phyloP scores from a whole-genome alignment of 1,140 invertebrate species.

The Temnothorax nylanderi region DNA sequence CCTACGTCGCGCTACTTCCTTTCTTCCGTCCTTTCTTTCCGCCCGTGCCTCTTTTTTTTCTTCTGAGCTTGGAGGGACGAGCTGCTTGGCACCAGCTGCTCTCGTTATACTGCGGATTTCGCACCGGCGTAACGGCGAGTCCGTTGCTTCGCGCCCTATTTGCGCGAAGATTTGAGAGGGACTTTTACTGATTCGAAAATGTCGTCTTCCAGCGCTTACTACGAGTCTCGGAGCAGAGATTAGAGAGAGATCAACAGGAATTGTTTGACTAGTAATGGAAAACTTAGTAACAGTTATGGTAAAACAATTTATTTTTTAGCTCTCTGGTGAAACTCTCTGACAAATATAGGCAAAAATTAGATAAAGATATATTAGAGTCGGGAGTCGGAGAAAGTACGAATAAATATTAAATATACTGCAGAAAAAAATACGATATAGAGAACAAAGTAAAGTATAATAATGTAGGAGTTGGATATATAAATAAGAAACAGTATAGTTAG shows the following conservation, averaged over 20 bases:
- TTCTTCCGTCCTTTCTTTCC: slow-evolving; percentile 36
- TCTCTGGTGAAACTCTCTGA: neutral
- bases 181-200: neutral
- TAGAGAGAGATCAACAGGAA: neutral
- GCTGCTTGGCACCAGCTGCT: slow-evolving; percentile 62
- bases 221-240: neutral
- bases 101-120: slow-evolving; percentile 64
- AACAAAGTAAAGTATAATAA: neutral
- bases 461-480: neutral
- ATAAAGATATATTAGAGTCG: neutral
- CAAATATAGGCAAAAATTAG: neutral
- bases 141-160: slow-evolving; percentile 46
- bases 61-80: slow-evolving; percentile 13
- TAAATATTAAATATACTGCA: neutral
- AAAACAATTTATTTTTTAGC: neutral
- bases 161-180: slow-evolving; percentile 23
- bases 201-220: neutral
- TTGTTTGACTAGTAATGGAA: neutral
- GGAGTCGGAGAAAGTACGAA: neutral
- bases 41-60: slow-evolving; percentile 52
- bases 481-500: neutral
- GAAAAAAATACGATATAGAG: neutral
- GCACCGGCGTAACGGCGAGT: slow-evolving; percentile 39
- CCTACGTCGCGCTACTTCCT: slow-evolving; percentile 18
- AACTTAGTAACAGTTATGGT: neutral